Base-by-base conservation (phyloP, 2,888 invertebrate species). In the Papilio elwesi region DNA sequence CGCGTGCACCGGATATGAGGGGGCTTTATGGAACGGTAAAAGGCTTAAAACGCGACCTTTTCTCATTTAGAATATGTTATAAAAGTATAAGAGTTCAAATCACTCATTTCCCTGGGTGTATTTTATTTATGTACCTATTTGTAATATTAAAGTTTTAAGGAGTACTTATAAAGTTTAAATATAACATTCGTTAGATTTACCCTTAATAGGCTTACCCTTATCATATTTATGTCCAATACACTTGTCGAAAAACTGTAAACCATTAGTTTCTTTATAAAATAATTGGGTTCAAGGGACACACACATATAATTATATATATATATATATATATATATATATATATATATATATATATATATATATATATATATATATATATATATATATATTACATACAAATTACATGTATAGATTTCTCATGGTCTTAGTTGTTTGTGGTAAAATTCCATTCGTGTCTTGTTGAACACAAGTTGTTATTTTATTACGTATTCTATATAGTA, bases 1-100 rank as follows among this genome's bases (percentile, higher is more conserved):
- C 75, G 64, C 65, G 57, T 78, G 79, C 77, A 80, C 79, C 83
- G 85, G 83, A 83, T 83, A 80, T 76, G 79, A 78, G 76, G 76
- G 69, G 78, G 79, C 78, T 81, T 76, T 78, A 74, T 66, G 73
- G 48, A 70, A 70, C 51, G 69, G 63, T 69, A 66, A 73, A 69
- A 62, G 57, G 36, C 59, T 70, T 70, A 69, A 73, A 70, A 12
- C 38, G 70, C 70, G 62, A 49, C 69, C 63, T 66, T 69, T 43
- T 53, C 51, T 43, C 38, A 57, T 52, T 73, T 38, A 62, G 62
- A 63, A 68, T 63, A 43, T 15, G 47, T 52, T 53, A 47, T 57
- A 59, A 52, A n/a, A 6, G 62, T 48, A 53, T 51, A 70, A 63
- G 49, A 48, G 13, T 36, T 15, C n/a, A 12, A n/a, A 16, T 26